A percentile compares a stretch with the other conserved stretches of the same genome.
Conservation (phyloP, 2,113 vertebrate genomes). For the Oryzias celebensis region DNA sequence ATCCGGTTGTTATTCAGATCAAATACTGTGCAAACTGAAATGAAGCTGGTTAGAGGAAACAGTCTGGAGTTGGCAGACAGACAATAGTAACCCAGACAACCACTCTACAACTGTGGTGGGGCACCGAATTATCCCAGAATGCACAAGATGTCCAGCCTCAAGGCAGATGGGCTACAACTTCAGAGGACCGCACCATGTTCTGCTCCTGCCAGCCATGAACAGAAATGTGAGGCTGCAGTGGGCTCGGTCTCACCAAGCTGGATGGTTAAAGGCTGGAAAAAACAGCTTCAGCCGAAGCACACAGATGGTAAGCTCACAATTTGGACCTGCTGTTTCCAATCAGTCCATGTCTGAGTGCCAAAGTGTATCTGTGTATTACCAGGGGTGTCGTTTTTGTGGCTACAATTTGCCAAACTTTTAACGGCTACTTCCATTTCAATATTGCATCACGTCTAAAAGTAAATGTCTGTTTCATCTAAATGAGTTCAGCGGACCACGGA, state of each 20-base stretch:
- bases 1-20: background rate
- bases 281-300: conserved; percentile 1
- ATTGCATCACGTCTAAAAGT: background rate
- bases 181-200: conserved; percentile 14
- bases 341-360: background rate
- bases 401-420: background rate
- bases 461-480: background rate
- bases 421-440: background rate
- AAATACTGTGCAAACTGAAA: background rate
- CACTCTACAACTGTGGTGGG: background rate
- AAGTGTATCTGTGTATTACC: background rate
- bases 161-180: conserved; percentile 10
- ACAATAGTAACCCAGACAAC: background rate
- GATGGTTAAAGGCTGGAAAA: background rate
- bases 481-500: background rate
- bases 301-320: conserved; percentile 14
- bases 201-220: conserved; percentile 12
- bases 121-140: conserved; percentile 3
- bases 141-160: conserved; percentile 4
- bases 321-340: background rate
- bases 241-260: background rate
- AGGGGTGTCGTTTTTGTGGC: background rate
- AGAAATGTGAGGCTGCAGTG: background rate
- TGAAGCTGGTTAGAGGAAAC: background rate
- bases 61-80: background rate